phyloP scores from a whole-genome alignment of 2,888 invertebrate genomes.

The Myathropa florea region DNA sequence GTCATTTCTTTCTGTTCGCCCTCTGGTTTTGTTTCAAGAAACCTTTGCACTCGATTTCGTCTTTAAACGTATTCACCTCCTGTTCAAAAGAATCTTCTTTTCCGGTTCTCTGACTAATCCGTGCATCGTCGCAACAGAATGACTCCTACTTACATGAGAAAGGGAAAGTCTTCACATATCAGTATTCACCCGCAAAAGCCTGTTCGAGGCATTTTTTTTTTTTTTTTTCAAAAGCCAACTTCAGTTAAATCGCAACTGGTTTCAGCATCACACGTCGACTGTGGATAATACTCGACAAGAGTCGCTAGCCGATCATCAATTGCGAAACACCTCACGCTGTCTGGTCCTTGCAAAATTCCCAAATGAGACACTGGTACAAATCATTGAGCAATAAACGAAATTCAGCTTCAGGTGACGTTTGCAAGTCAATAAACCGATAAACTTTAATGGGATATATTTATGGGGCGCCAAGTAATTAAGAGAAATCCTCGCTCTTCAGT shows the following conservation, averaged over 20 bases:
- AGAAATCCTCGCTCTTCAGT: not conserved
- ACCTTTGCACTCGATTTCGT: no score
- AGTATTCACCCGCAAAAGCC: no score
- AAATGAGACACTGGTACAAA: not conserved
- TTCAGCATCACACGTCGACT: not conserved
- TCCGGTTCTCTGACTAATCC: no score
- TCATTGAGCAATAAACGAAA: not conserved
- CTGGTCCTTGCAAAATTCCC: not conserved
- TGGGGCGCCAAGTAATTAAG: not conserved
- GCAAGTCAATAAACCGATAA: not conserved
- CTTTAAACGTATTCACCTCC: no score
- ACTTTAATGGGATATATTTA: not conserved
- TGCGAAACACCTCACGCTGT: not conserved
- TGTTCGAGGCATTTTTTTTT: no score
- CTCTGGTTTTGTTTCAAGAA: no score
- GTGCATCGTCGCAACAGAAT: no score
- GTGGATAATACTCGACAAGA: not conserved
- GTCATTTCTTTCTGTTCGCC: no score
- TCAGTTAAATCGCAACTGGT: not conserved
- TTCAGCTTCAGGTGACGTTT: not conserved
- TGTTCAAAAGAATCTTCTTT: no score
- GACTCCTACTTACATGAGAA: no score
- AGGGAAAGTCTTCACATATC: no score
- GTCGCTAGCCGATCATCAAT: not conserved
- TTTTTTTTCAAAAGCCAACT: no score